phyloP scores from a whole-genome alignment of 2,888 invertebrate genomes.

The Nomada fabriciana region DNA sequence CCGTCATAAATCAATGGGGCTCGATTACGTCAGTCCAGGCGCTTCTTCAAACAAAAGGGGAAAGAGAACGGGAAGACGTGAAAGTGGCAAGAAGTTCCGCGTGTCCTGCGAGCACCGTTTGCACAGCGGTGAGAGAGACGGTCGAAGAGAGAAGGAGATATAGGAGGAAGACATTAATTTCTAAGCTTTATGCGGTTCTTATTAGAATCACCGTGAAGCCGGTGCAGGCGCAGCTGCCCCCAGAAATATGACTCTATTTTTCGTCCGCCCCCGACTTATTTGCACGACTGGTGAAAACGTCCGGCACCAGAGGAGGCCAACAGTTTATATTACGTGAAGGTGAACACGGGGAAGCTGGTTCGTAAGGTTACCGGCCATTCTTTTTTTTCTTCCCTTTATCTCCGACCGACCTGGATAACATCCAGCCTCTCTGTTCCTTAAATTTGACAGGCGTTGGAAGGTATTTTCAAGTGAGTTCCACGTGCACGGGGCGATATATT shows the following conservation, averaged over 20 bases:
- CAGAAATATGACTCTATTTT: constrained; percentile 79
- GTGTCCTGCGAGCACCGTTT: constrained; percentile 14
- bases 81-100: constrained; percentile 51
- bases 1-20: constrained; percentile 63
- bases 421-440: neutral
- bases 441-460: constrained; percentile 29
- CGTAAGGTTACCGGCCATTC: constrained; percentile 27
- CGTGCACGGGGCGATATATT: constrained; percentile 33
- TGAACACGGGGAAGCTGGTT: constrained; percentile 32
- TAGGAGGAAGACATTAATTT: constrained; percentile 74
- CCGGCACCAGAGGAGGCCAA: constrained; percentile 35
- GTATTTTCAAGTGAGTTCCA: constrained; percentile 28
- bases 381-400: neutral
- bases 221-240: constrained; percentile 72
- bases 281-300: constrained; percentile 69
- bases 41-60: constrained; percentile 40
- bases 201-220: constrained; percentile 76
- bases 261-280: constrained; percentile 75
- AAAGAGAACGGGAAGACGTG: constrained; percentile 21
- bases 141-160: constrained; percentile 30
- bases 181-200: constrained; percentile 78
- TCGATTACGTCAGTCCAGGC: constrained; percentile 65
- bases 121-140: neutral
- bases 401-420: constrained; percentile 15
- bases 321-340: constrained; percentile 51